Evolutionary conservation across 2,888 invertebrate species (phyloP), one percentile per base, ranked within the genome.

Genomic region (Patella pellucida): DNA sequence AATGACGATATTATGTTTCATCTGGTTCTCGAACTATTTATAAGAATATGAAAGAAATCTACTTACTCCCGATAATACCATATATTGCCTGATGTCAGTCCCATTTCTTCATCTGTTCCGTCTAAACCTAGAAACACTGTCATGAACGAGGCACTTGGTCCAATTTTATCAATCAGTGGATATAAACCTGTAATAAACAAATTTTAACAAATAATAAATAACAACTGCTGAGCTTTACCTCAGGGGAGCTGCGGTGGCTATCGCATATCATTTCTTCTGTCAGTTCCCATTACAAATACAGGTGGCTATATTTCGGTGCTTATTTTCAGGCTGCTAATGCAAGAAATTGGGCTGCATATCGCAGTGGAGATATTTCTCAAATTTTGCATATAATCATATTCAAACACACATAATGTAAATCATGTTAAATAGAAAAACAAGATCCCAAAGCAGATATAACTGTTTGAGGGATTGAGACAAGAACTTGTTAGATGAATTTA

Each of bases 101-200:
- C 85, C 14, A 89, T 85, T 41, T 89, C 89, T 52, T 84, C 84
- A 12, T 83, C 73, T 1, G 85, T 84, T 15, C 88, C 89, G 1
- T 87, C 84, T 31, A 90, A 80, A 1, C 90, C 90, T 69, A 88
- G 84, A 84, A 90, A 90, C 73, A 87, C 78, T n/a, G 88, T 84
- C 27, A 90, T 77, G 72, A 81, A 84, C 2, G 86, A 88, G 9
- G 80, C 51, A 70, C 90, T 89, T 19, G 86, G 83, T 52, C 86
- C 84, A 9, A 89, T 79, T 51, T 85, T 82, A 51, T 82, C 78
- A 15, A 89, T 74, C 70, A 86, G 51, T 16, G 79, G 80, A 71
- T 82, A 85, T n/a, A 87, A 77, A 56, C 80, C 89, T 89, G 80
- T 16, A 41, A 41, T 41, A 7, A 41, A 41, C 9, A 41, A 9